Base-by-base conservation (phyloP, 2,797 vertebrate species). In the Callimico goeldii region DNA sequence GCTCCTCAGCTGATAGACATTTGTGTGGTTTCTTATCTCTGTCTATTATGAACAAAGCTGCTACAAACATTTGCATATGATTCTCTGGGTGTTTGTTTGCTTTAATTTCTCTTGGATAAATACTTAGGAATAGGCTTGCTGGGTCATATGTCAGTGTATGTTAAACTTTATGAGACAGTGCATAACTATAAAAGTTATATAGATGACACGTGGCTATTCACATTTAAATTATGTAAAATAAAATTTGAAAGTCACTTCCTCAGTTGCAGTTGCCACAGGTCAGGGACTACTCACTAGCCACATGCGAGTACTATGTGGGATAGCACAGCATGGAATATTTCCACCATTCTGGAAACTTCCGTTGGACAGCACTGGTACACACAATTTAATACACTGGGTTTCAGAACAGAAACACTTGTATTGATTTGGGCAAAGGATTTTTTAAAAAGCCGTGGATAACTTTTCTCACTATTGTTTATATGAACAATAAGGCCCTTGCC, bases 241-340 rank as follows among this genome's bases (percentile, higher is more conserved):
- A 41, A 28, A 5, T 2, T 7, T 41, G n/a, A 26, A 33, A 7
- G 58, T 39, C 15, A 4, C 67, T 33, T 67, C 57, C 61, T 91
- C 33, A 0, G 2, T 1, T 3, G 30, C 75, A 13, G 19, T 0
- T 3, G 22, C 28, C 67, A 15, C 6, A 1, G 30, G 36, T 41
- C 33, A 19, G 48, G 43, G 6, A 22, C 19, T 19, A 20, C 19
- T 28, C 26, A 17, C 0, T 17, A 41, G 30, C 57, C 77, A 46
- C 70, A 11, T 9, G 80, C 2, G 3, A 15, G 17, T 73, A 22
- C 58, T 22, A 0, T 4, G 0, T 1, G 11, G 22, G 48, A 9
- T 3, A 67, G 46, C 9, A 2, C 10, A 26, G 48, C 22, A 8
- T 0, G 0, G 26, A 36, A 5, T 11, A 2, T 14, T 20, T 82